A percentile compares a stretch with the other conserved stretches of the same genome.
Evolutionary conservation across 2,888 invertebrate species (phyloP).

Genomic region (Opisthograptis luteolata): DNA sequence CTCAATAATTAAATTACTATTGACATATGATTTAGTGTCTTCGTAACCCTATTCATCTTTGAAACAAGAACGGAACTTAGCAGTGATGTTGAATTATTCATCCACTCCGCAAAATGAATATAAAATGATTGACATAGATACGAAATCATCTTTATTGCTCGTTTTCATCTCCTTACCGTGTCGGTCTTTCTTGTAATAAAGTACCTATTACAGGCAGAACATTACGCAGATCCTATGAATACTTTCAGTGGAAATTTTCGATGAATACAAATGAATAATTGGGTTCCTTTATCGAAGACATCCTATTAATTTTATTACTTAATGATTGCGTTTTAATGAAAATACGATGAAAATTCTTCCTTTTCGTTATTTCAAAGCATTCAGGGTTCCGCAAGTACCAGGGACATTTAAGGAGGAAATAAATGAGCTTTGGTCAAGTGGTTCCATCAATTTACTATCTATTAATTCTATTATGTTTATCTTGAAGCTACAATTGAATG

Average conservation of each 20-base stretch:
- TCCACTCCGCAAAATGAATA: slow-evolving; percentile 3
- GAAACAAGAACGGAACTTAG: background rate
- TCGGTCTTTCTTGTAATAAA: slow-evolving; percentile 2
- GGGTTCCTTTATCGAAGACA: slow-evolving; percentile 5
- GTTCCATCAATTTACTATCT: background rate
- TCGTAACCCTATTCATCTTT: background rate
- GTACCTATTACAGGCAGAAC: slow-evolving; percentile 5
- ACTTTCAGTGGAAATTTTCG: slow-evolving; percentile 7
- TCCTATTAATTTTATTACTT: slow-evolving; percentile 14
- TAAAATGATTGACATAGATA: slow-evolving; percentile 6
- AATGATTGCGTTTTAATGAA: slow-evolving; percentile 7
- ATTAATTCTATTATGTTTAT: background rate
- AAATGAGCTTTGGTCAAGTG: background rate
- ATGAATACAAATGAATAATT: slow-evolving; percentile 16
- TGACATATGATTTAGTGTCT: background rate
- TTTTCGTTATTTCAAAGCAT: slow-evolving; percentile 11
- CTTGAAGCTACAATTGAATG: background rate
- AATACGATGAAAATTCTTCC: slow-evolving; percentile 4
- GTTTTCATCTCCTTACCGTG: slow-evolving; percentile 9
- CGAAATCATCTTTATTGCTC: slow-evolving; percentile 19
- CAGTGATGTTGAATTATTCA: slow-evolving; percentile 10
- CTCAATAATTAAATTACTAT: background rate
- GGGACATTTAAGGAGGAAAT: background rate
- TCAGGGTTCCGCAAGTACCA: slow-evolving; percentile 4
- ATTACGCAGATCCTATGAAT: slow-evolving; percentile 12